phyloP scores from a whole-genome alignment of 92 coral and sea anemone genomes.

The Diadumene lineata region DNA sequence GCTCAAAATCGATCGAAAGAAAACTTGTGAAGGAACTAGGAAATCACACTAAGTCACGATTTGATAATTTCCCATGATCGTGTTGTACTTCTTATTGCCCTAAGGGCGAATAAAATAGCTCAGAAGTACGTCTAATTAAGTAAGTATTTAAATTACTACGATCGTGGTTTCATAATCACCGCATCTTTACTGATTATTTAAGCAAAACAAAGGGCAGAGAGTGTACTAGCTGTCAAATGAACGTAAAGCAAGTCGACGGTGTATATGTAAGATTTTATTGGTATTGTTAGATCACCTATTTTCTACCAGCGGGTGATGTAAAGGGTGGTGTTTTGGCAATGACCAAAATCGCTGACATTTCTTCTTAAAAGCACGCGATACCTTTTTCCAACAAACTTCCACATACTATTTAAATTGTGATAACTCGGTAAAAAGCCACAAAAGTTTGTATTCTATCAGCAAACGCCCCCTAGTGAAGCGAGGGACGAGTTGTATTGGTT shows the following conservation, averaged over 20 bases:
- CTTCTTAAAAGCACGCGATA: neutral
- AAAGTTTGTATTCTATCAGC: neutral
- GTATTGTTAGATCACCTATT: neutral
- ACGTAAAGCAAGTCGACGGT: constrained; percentile 51
- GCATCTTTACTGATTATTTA: constrained; percentile 62
- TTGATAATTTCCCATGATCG: constrained; percentile 17
- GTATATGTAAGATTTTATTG: neutral
- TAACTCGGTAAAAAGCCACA: constrained; percentile 18
- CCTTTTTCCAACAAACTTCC: neutral
- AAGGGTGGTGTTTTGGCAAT: neutral
- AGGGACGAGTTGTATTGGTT: constrained; percentile 36
- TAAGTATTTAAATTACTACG: constrained; percentile 65
- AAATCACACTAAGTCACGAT: neutral
- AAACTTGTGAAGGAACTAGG: too few relatives aligned
- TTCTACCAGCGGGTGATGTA: neutral
- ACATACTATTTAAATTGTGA: constrained; percentile 14
- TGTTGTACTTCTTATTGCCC: constrained; percentile 4
- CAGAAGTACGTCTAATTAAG: constrained; percentile 65
- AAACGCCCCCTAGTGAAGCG: constrained; percentile 60
- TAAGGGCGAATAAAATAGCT: constrained; percentile 16
- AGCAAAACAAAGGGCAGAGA: constrained; percentile 66
- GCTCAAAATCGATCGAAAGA: neutral
- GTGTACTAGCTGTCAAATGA: constrained; percentile 60
- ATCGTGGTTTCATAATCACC: constrained; percentile 62
- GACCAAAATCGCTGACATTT: neutral